Conservation (phyloP, 2,113 vertebrate genomes). For the Danio rerio region GRCz12tu NC_133178.1:65397501-65398000, state of each 20-base stretch:
- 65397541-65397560: slow-evolving; percentile 5
- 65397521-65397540: slow-evolving; percentile 5
- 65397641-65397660: background rate
- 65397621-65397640: background rate
- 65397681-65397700: background rate
- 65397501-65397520: slow-evolving; percentile 30
- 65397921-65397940: slow-evolving; percentile 34
- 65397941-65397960: background rate
- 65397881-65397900: background rate
- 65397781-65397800: background rate
- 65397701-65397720: background rate
- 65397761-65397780: background rate
- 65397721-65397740: background rate
- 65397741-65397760: background rate
- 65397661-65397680: background rate
- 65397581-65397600: background rate
- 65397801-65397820: slow-evolving; percentile 31
- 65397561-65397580: slow-evolving; percentile 17
- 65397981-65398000: slow-evolving; percentile 32
- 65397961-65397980: background rate
- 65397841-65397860: background rate
- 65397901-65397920: background rate
- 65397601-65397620: slow-evolving; percentile 1
- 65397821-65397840: background rate
- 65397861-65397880: slow-evolving; percentile 33